Base-by-base conservation (phyloP, 2,113 vertebrate genomes). In the Narcine bancroftii region DNA sequence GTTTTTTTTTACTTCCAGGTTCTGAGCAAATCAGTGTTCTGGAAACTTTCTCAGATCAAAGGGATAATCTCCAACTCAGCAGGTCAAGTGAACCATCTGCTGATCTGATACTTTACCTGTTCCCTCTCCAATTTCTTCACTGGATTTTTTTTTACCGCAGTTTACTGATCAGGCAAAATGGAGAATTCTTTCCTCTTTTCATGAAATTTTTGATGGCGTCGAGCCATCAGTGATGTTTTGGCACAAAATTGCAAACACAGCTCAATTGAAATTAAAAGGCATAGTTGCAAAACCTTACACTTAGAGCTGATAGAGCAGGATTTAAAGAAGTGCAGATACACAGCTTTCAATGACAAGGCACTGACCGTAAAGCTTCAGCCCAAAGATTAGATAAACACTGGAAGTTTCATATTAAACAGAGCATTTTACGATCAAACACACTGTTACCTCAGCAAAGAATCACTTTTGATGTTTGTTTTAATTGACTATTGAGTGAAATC, bases 401-500 rank as follows among this genome's bases (percentile, higher is more conserved):
- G 81, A 60, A 60, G 53, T 56, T 87, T 87, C 53, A 87, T 87
- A 87, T 60, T 87, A 87, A 87, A 87, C 81, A 87, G 81, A 87
- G 17, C 53, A 19, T 60, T 87, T 60, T 17, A 87, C 15, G 53
- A 60, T 87, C 81, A 87, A 87, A 60, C 81, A 60, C 36, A 6
- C 81, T 63, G 81, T 87, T 87, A 87, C 81, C 81, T 87, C 81
- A 60, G 81, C 56, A 33, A 60, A 83, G 47, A 87, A 53, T n/a
- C 81, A 60, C 50, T 60, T 63, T 87, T 87, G 81, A 87, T 87
- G 81, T 87, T 87, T 87, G 81, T 87, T 87, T n/a, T 87, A 87
- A 87, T 87, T n/a, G 53, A 60, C 81, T 60, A 87, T 87, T 87
- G 53, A 87, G 53, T 87, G 81, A 60, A 87, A 87, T 60, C 53